A percentile compares a stretch with the other conserved stretches of the same genome.
phyloP scores from a whole-genome alignment of 23 tunicate species.

The Halocynthia roretzi region DNA sequence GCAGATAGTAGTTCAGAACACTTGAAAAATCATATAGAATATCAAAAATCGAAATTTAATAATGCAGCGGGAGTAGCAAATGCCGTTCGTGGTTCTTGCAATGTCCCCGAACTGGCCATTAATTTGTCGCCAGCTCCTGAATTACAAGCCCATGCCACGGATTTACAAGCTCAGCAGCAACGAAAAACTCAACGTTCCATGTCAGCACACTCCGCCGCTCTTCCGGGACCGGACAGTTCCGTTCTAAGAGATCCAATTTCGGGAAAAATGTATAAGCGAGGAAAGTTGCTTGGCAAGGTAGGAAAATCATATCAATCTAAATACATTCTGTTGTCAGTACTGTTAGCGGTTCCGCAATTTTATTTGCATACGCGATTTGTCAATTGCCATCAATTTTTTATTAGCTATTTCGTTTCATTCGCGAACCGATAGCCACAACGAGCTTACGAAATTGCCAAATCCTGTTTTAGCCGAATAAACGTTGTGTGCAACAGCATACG shows the following conservation, averaged over 20 bases:
- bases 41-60: not conserved
- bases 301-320: not conserved
- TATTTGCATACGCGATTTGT: too few relatives aligned
- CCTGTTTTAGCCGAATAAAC: too few relatives aligned
- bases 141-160: not conserved
- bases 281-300: constrained; percentile 27
- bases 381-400: too few relatives aligned
- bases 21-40: not conserved
- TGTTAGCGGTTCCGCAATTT: too few relatives aligned
- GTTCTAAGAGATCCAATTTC: constrained; percentile 21
- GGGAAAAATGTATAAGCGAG: constrained; percentile 19
- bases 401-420: too few relatives aligned
- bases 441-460: too few relatives aligned
- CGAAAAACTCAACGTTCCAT: constrained; percentile 26
- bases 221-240: constrained; percentile 26
- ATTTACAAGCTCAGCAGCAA: not conserved
- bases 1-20: not conserved
- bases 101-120: constrained; percentile 1
- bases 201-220: constrained; percentile 27
- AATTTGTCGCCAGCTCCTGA: not conserved
- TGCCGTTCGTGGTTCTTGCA: not conserved
- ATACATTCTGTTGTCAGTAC: too few relatives aligned
- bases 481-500: too few relatives aligned
- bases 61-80: not conserved
- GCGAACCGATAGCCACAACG: too few relatives aligned